A percentile compares a stretch with the other conserved stretches of the same genome.
These are phyloP conservation scores for Chloromyia formosa DNA, from an alignment of 2,888 invertebrate species.

Conservation along the genomic window DNA sequence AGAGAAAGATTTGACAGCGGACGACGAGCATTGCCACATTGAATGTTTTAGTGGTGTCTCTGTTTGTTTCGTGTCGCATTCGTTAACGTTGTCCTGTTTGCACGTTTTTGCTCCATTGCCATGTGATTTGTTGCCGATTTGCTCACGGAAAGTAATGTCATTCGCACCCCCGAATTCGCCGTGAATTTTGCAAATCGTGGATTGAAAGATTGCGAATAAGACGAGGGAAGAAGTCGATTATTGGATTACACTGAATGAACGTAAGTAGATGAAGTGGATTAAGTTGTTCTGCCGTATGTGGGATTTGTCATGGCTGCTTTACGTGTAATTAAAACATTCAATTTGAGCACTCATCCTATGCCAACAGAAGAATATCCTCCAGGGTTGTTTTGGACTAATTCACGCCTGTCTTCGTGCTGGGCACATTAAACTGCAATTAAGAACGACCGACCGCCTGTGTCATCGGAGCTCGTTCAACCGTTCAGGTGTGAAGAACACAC, in stretches of 20 bases:
- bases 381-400: too few relatives aligned
- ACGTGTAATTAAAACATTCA: too few relatives aligned
- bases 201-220: too few relatives aligned
- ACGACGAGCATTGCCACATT: slow-evolving; percentile 8
- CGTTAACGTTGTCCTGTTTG: slow-evolving; percentile 12
- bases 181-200: too few relatives aligned
- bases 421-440: neutral
- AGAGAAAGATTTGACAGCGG: slow-evolving; percentile 7
- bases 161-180: slow-evolving; percentile 1
- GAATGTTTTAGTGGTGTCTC: slow-evolving; percentile 21
- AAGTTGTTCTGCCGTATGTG: too few relatives aligned
- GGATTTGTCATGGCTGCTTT: too few relatives aligned
- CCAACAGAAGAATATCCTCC: too few relatives aligned
- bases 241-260: slow-evolving; percentile 1
- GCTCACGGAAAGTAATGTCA: slow-evolving; percentile 9
- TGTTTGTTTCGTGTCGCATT: neutral
- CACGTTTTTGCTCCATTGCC: slow-evolving; percentile 1
- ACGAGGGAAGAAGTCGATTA: neutral
- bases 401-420: too few relatives aligned
- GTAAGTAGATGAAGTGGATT: slow-evolving; percentile 26
- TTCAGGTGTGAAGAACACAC: slow-evolving; percentile 16
- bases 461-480: neutral
- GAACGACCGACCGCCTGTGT: neutral
- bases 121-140: slow-evolving; percentile 34
- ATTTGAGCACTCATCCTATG: too few relatives aligned